These are phyloP conservation scores for Tyrophagus putrescentiae DNA, from an alignment of 1,140 invertebrate genomes.

Conservation along the genomic window DNA sequence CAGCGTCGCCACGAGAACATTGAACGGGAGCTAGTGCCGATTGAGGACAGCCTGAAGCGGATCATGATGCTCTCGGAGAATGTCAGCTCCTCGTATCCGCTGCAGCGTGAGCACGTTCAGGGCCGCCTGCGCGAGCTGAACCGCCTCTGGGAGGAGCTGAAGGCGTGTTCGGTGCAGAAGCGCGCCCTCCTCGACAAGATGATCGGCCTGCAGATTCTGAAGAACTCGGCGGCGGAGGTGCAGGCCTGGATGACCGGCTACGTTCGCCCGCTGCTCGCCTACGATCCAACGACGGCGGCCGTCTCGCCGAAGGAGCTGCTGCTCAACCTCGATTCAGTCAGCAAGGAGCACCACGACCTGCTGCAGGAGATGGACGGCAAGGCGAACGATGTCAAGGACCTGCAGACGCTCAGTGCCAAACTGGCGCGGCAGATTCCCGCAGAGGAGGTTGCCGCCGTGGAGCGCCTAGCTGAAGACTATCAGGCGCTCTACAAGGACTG, in stretches of 20 bases:
- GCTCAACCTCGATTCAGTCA: slow-evolving; percentile 31
- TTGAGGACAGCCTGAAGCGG: slow-evolving; percentile 71
- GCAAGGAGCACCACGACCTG: slow-evolving; percentile 76
- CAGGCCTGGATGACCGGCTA: slow-evolving; percentile 37
- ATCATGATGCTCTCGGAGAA: slow-evolving; percentile 62
- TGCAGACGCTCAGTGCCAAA: slow-evolving; percentile 36
- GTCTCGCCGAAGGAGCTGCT: slow-evolving; percentile 76
- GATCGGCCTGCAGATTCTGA: slow-evolving; percentile 86
- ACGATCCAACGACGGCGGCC: slow-evolving; percentile 50
- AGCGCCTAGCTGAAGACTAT: slow-evolving; percentile 51
- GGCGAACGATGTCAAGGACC: slow-evolving; percentile 59
- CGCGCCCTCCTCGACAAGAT: slow-evolving; percentile 69
- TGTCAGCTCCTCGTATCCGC: slow-evolving; percentile 78
- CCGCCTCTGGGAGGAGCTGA: slow-evolving; percentile 68
- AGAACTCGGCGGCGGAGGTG: slow-evolving; percentile 62
- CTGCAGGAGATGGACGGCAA: slow-evolving; percentile 79
- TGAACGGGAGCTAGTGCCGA: slow-evolving; percentile 70
- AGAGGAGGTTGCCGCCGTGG: background rate
- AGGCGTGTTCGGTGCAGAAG: slow-evolving; percentile 59
- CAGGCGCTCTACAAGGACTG: slow-evolving; percentile 55
- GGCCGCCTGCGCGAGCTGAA: slow-evolving; percentile 66
- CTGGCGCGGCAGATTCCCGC: slow-evolving; percentile 32
- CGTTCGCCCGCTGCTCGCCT: slow-evolving; percentile 62
- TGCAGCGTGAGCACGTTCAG: slow-evolving; percentile 69
- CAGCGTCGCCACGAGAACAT: slow-evolving; percentile 75